phyloP scores from a whole-genome alignment of 2,797 vertebrate genomes.

The Hoplostethus mediterraneus region DNA sequence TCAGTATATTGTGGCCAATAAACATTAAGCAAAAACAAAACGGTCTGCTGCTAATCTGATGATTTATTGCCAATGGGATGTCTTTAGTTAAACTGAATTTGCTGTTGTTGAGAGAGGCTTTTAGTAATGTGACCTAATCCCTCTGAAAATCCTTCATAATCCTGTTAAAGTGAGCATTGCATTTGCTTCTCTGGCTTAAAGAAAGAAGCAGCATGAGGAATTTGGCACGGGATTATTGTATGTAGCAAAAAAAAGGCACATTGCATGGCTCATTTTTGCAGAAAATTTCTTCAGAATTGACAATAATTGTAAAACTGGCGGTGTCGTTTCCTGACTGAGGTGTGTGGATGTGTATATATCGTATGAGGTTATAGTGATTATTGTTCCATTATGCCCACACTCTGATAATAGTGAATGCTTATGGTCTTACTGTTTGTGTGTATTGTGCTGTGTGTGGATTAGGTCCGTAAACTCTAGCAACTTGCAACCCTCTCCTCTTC shows the following conservation, averaged over 20 bases:
- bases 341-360: background rate
- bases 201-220: slow-evolving; percentile 45
- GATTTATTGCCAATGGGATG: slow-evolving; percentile 24
- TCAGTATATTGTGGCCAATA: background rate
- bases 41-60: slow-evolving; percentile 16
- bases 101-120: slow-evolving; percentile 37
- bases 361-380: background rate
- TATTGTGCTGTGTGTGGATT: background rate
- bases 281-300: background rate
- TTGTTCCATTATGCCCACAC: background rate
- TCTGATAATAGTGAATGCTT: background rate
- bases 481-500: background rate
- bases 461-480: background rate
- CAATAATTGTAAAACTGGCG: background rate
- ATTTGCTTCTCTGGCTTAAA: slow-evolving; percentile 37
- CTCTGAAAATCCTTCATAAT: slow-evolving; percentile 66
- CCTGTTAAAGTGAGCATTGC: slow-evolving; percentile 59
- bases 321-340: background rate
- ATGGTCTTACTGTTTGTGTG: background rate
- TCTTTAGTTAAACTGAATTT: slow-evolving; percentile 58
- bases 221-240: slow-evolving; percentile 25
- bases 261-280: background rate
- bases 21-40: background rate
- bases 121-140: slow-evolving; percentile 61
- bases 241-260: slow-evolving; percentile 7